Evolutionary conservation across 2,113 vertebrate genomes (phyloP), one percentile per base, ranked within the genome.

Genomic region (Albula goreensis): DNA sequence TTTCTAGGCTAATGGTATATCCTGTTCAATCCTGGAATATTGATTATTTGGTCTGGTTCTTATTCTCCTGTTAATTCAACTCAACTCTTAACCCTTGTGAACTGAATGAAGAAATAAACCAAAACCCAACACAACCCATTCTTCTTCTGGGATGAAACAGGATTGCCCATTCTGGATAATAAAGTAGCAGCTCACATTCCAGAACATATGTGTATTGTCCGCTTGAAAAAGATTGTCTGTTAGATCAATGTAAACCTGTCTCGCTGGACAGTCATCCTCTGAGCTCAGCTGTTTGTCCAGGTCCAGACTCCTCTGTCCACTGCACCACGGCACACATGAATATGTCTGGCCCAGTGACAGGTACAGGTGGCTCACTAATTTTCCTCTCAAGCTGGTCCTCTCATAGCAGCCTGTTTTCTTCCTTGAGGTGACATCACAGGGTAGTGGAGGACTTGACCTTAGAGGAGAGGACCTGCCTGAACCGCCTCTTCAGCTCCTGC

Each of bases 401-500:
- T 70, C 2, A 80, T 60, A 83, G 48, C 2, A 19, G 22, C 77
- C 17, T 52, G 9, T 22, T 1, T 1, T 57, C 4, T 80, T 0
- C 17, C 19, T 78, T 52, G 51, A 66, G 12, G 48, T 22, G 0
- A 50, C 51, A 74, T 97, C 96, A 98, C 41, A 97, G 93, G 0
- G 94, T 85, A 0, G 96, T 96, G 81, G 95, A 91, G 0, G 97
- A 96, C 89, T 97, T 98, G 78, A 95, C 97, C 91, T 96, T 97
- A 78, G 97, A 97, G 78, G 96, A 97, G 52, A 98, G 94, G 50
- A 97, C 97, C 93, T 98, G 97, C 82, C 97, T 96, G 92, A 98
- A 94, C 2, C 97, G 95, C 90, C 97, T 96, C 93, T 98, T 98
- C 86, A 98, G 87, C 91, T 98, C 97, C 89, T 98, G 97, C 97